Base-by-base conservation (phyloP, 2,888 invertebrate species). In the Lepidochrysops patricia region DNA sequence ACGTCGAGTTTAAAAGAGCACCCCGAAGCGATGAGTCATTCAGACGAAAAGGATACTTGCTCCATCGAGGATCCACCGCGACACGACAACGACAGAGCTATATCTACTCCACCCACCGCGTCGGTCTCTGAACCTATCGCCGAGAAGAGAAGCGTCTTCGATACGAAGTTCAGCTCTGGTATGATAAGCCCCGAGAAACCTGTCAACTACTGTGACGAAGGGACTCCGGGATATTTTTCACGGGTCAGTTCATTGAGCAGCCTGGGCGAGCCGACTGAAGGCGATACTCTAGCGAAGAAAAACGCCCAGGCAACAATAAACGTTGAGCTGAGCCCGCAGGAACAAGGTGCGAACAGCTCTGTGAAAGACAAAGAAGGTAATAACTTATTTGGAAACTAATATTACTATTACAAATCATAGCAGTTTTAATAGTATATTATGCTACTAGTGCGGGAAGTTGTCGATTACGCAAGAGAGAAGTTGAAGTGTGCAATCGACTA, bases 121-220 rank as follows among this genome's bases (percentile, higher is more conserved):
- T 64, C 75, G 0, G 65, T 63, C 2, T 60, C 76, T 0, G 79
- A 79, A 58, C 74, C 78, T 0, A 67, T 73, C 2, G 72, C 72
- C 0, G 80, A 82, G 58, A 86, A 85, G 64, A 71, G 75, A 57
- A 77, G 80, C 1, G 71, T 80, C 0, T 88, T 88, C 32, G 90
- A 89, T 57, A 91, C 88, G 0, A 90, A 85, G 63, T 89, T 90
- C 66, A 94, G 93, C 66, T 94, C 94, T 0, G 95, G 93, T 0
- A 91, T 93, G 70, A 91, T 93, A 71, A 94, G 94, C 27, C 94
- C 95, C 0, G 96, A 95, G 69, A 95, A 95, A 70, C 94, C 95
- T 0, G 91, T 94, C 4, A 94, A 94, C 72, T 97, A 97, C 76
- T 96, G 95, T 70, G 96, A 96, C 65, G 96, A 97, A 75, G 96